Base-by-base conservation (phyloP, 2,113 vertebrate genomes). In the Fregetta grallaria region DNA sequence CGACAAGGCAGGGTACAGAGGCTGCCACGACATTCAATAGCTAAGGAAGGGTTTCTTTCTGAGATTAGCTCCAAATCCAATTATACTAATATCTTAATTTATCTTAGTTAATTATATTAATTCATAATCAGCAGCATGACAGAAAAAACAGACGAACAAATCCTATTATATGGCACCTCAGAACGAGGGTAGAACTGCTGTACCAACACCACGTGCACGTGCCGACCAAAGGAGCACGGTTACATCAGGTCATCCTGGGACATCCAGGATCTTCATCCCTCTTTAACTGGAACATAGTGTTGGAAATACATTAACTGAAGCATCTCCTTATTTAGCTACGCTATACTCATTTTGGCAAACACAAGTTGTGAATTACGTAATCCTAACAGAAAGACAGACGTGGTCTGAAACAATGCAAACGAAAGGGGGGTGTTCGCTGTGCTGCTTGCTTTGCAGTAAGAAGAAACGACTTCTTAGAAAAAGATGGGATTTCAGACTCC, bases 81-180 rank as follows among this genome's bases (percentile, higher is more conserved):
- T 88, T 73, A 81, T 44, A 82, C 26, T 47, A 74, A 45, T 66
- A 92, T 74, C 80, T 65, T 81, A 29, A 83, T 84, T 87, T 34
- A 92, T 71, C 75, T 88, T 45, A 45, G 59, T 71, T 95, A 75
- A 86, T 93, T 71, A 78, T 58, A 85, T 85, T 91, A 84, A 92
- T 91, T 88, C 88, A 78, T 77, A 55, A 72, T 58, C 62, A 61
- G 44, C 79, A 77, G 59, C 27, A 53, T 22, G 56, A 61, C 82
- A 66, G 58, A 63, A 82, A 77, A 90, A 91, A 15, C 36, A 58
- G 72, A 92, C 3, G 5, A 84, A 79, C 81, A 84, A 90, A 87
- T 90, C 56, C 81, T 73, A 44, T 92, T 76, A 66, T 19, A 44
- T 10, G 47, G 75, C 71, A 63, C 50, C 63, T 72, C 67, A 8